Evolutionary conservation across 1,140 invertebrate species (phyloP), one percentile per base, ranked within the genome.

Genomic region (Penaeus vannamei): DNA sequence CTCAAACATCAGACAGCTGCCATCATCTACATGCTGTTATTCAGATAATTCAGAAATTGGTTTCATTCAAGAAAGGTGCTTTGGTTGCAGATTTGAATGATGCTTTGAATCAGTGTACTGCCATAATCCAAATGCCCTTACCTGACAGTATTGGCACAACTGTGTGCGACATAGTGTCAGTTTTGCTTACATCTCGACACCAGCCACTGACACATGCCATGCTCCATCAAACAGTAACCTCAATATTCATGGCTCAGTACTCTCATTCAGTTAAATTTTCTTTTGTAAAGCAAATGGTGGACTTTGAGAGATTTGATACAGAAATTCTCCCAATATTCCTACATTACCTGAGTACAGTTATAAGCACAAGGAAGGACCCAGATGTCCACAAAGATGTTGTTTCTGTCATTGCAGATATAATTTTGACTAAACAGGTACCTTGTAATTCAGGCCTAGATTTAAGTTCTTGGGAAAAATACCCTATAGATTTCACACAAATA

Each of bases 261-360:
- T 64, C 87, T 64, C 60, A 77, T 59, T 20, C 26, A 1, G 61
- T 83, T 77, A 89, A 89, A 77, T 62, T 89, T 26, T 64, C n/a
- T 17, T 79, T 85, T 64, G 17, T 89, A 22, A 59, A 59, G 22
- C 53, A 79, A 23, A 17, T 89, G 22, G 23, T 85, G 20, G 61
- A 85, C 23, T 29, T 85, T 53, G n/a, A n/a, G 66, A 85, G 88
- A n/a, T 90, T 90, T 86, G 88, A 90, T 53, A 82, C 46, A 59
- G 77, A 90, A 36, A 61, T 90, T 26, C 77, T 90, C 26, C 77
- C 83, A 46, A 23, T 69, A 29, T n/a, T 86, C 26, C 46, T 90
- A 36, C 77, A 81, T 3, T 86, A 72, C 26, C 29, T 90, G 17
- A 66, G 81, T 42, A 23, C 22, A 12, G 36, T 90, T 8, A 53